Conservation (phyloP, 2,888 invertebrate species). For the Diarsia mendica region DNA sequence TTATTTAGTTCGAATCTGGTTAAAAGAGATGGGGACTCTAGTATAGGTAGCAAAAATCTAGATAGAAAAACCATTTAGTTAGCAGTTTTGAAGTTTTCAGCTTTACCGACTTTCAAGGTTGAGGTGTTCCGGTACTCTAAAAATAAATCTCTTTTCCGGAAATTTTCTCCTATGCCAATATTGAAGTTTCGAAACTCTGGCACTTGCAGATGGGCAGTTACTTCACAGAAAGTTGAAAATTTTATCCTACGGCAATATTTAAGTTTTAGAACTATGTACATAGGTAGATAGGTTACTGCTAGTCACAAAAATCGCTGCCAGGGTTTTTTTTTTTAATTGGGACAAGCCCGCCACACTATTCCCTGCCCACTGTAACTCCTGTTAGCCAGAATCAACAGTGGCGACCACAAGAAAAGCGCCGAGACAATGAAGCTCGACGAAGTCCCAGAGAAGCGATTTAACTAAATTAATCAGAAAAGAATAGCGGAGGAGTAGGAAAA, state of each 20-base stretch:
- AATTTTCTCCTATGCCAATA: not conserved
- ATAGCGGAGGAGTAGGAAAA: no score
- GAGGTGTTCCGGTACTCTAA: not conserved
- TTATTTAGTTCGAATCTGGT: no score
- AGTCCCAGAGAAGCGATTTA: no score
- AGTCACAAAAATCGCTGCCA: not conserved
- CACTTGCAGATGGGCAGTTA: not conserved
- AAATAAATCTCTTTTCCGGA: not conserved
- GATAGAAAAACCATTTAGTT: not conserved
- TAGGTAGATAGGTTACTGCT: not conserved
- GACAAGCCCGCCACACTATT: no score
- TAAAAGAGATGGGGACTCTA: not conserved
- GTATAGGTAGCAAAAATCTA: not conserved
- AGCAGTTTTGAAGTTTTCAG: not conserved
- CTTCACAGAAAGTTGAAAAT: not conserved
- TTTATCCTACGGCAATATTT: not conserved
- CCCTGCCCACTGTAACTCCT: no score
- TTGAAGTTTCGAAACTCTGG: not conserved
- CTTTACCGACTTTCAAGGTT: not conserved
- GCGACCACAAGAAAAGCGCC: no score
- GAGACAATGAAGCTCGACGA: no score
- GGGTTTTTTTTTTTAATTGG: no score
- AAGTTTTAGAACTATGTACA: not conserved
- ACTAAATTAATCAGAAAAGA: no score
- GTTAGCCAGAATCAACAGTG: no score